Evolutionary conservation across 2,113 vertebrate genomes (phyloP), one percentile per base, ranked within the genome.

Genomic region (Malurus cyaneus): DNA sequence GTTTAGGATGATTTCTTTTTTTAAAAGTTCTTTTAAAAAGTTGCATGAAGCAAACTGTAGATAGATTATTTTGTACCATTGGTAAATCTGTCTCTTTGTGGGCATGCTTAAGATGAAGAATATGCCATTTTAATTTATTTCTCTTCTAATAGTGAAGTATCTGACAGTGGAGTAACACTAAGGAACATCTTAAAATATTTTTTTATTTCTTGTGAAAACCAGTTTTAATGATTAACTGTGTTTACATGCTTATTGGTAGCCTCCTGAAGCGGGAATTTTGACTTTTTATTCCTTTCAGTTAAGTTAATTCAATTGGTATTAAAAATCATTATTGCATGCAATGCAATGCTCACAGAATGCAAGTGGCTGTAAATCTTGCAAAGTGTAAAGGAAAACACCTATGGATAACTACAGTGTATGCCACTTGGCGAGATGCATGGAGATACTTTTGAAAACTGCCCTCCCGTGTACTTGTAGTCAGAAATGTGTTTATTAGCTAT

Each of bases 351-450:
- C 0, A 4, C n/a, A 42, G 87, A 62, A 78, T 18, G 23, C 23
- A 64, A 77, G 29, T 5, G 12, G 29, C 74, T 79, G 8, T 86
- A 84, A 86, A 80, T 42, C 16, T 73, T 42, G 34, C 4, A 4
- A 46, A 11, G 11, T 80, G 34, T 84, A 29, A 85, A 66, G 60
- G 44, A 54, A 83, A 77, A 91, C 71, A 21, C 13, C 11, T 88
- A 6, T 56, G 56, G 52, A 26, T 91, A 39, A 60, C 18, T 36
- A 11, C 18, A 8, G 46, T 11, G 12, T 72, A 32, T 53, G 6
- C 52, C 1, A 1, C 52, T 79, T n/a, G 4, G 11, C 1, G 3
- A 49, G 36, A 47, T n/a, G 16, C 2, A 0, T 54, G 32, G 70
- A 74, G 26, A 20, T 66, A 49, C 20, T 91, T 78, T 14, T 32